A percentile compares a stretch with the other conserved stretches of the same genome.
Conservation (phyloP, 2,797 vertebrate genomes). For the Acrossocheilus fasciatus region DNA sequence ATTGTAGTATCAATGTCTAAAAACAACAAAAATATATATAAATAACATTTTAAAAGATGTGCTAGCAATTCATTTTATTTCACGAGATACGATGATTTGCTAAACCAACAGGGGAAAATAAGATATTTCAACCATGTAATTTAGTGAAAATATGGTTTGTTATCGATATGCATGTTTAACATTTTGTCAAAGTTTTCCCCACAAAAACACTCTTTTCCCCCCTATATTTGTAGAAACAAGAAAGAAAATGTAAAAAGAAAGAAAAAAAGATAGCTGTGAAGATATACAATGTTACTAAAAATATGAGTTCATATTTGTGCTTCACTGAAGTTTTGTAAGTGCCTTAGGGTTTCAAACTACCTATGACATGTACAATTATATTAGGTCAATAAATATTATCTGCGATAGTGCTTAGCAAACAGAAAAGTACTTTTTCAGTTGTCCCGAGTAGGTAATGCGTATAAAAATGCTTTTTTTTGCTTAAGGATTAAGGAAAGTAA, state of each 20-base stretch:
- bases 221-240: conserved; percentile 25
- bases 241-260: not conserved
- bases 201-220: not conserved
- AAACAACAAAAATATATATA: conserved; percentile 7
- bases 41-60: not conserved
- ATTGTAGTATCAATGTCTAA: conserved; percentile 19
- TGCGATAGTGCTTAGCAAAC: conserved; percentile 75
- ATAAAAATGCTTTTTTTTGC: conserved; percentile 42
- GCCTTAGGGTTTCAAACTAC: conserved; percentile 62
- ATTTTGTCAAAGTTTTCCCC: conserved; percentile 29
- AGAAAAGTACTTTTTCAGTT: conserved; percentile 47
- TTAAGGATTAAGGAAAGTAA: conserved; percentile 19
- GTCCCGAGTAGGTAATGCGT: conserved; percentile 40
- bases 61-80: not conserved
- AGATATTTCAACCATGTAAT: conserved; percentile 14
- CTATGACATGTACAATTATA: conserved; percentile 64
- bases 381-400: conserved; percentile 74
- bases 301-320: conserved; percentile 73
- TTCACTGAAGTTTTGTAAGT: conserved; percentile 72
- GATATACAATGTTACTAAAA: conserved; percentile 46
- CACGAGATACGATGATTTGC: conserved; percentile 17
- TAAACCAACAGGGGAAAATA: not conserved
- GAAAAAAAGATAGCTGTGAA: conserved; percentile 36
- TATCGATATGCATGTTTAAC: conserved; percentile 39
- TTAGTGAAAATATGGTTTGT: conserved; percentile 25